These are phyloP conservation scores for Psylliodes chrysocephalus DNA, from an alignment of 2,888 invertebrate genomes.

Conservation along the genomic window DNA sequence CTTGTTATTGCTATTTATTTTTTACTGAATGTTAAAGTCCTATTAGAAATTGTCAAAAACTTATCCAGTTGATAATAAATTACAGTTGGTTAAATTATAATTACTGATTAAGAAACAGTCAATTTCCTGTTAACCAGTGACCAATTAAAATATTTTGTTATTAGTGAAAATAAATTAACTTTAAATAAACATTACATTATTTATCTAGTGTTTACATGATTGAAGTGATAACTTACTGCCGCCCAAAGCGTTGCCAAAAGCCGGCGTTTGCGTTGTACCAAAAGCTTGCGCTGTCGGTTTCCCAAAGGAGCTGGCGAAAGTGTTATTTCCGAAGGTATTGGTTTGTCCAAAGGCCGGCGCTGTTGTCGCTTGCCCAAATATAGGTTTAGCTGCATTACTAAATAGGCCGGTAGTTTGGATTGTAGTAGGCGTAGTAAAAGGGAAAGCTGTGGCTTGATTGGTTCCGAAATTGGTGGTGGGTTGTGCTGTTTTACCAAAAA, in stretches of 20 bases:
- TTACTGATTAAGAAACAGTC: too few species aligned
- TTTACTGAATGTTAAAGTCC: too few species aligned
- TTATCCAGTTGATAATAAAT: too few species aligned
- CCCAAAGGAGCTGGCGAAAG: slow-evolving; percentile 53
- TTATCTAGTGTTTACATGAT: too few species aligned
- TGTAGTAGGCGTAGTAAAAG: slow-evolving; percentile 49
- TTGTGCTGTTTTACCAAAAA: slow-evolving; percentile 64
- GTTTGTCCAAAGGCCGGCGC: slow-evolving; percentile 44
- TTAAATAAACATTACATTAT: too few species aligned
- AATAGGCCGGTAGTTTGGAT: slow-evolving; percentile 51
- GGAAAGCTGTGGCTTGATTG: slow-evolving; percentile 59
- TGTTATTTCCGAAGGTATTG: slow-evolving; percentile 44
- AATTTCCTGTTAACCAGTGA: too few species aligned
- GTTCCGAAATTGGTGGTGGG: slow-evolving; percentile 62
- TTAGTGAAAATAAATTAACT: too few species aligned
- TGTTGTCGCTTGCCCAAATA: slow-evolving; percentile 52
- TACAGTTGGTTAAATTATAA: too few species aligned
- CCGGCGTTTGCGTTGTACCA: slow-evolving; percentile 46
- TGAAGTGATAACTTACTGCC: slow-evolving; percentile 37
- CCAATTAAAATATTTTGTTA: too few species aligned
- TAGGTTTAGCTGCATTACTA: slow-evolving; percentile 55
- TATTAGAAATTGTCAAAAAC: too few species aligned
- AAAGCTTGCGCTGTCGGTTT: slow-evolving; percentile 60
- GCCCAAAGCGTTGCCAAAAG: slow-evolving; percentile 46
- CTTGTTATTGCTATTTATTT: too few species aligned